phyloP scores from a whole-genome alignment of 2,113 vertebrate species.

The Zosterops lateralis region DNA sequence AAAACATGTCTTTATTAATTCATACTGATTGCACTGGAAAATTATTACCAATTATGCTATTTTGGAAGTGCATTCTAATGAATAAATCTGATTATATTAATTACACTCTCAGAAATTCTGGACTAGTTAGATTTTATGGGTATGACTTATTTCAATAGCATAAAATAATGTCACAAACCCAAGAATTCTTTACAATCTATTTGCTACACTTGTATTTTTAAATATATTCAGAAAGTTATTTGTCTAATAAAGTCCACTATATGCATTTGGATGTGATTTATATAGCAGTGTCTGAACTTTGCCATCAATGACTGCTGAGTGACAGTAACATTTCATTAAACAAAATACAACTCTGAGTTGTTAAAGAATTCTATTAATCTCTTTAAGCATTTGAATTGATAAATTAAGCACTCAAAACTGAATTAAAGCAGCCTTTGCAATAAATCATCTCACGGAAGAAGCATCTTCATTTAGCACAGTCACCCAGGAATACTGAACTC shows the following conservation, averaged over 20 bases:
- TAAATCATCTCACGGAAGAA: not conserved
- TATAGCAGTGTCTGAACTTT: not conserved
- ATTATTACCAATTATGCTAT: conserved; percentile 31
- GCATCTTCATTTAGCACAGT: not conserved
- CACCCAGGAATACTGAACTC: not conserved
- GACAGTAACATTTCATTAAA: not conserved
- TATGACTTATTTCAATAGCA: not conserved
- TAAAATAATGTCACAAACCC: not conserved
- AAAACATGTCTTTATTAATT: not conserved
- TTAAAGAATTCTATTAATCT: not conserved
- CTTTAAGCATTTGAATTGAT: not conserved
- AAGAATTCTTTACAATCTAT: not conserved
- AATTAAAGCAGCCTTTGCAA: not conserved
- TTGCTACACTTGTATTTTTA: not conserved
- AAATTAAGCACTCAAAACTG: not conserved
- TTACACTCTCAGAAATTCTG: not conserved
- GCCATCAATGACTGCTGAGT: not conserved
- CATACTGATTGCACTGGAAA: conserved; percentile 6
- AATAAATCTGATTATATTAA: conserved; percentile 17
- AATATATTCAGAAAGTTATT: not conserved
- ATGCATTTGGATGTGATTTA: not conserved
- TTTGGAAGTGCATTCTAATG: not conserved
- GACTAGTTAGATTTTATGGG: not conserved
- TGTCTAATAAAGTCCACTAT: not conserved
- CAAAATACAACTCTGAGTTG: not conserved